Evolutionary conservation across 2,888 invertebrate species (phyloP).

Genomic region (Scrobipalpa costella): DNA sequence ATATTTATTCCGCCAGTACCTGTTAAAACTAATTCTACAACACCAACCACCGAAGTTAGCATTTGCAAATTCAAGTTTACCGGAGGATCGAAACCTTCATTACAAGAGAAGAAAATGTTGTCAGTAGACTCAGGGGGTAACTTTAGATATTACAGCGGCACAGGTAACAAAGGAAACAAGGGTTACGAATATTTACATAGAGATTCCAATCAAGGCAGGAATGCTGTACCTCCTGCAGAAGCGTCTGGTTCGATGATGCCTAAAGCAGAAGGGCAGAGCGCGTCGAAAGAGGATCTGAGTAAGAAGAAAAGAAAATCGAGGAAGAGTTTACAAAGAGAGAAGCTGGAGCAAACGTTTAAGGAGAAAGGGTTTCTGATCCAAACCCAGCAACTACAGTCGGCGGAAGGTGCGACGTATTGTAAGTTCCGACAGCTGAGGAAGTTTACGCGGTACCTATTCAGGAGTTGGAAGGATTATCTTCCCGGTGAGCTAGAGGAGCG

Average conservation of each 20-base stretch:
- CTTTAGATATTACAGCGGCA: conserved; percentile 92
- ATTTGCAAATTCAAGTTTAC: conserved; percentile 97
- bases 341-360: conserved; percentile 94
- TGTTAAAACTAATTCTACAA: conserved; percentile 85
- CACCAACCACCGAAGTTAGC: conserved; percentile 91
- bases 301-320: conserved; percentile 87
- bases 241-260: conserved; percentile 48
- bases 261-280: conserved; percentile 38
- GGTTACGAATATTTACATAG: conserved; percentile 90
- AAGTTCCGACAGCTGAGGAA: conserved; percentile 95
- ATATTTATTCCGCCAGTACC: conserved; percentile 93
- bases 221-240: conserved; percentile 38
- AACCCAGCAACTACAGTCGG: conserved; percentile 95
- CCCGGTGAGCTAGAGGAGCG: conserved; percentile 86
- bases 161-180: conserved; percentile 90
- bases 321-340: conserved; percentile 92
- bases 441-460: conserved; percentile 93
- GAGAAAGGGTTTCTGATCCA: conserved; percentile 96
- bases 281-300: conserved; percentile 64
- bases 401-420: conserved; percentile 96
- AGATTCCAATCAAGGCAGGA: conserved; percentile 82
- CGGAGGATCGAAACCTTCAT: conserved; percentile 92
- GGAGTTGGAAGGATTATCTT: conserved; percentile 96
- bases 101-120: conserved; percentile 95
- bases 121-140: conserved; percentile 95